Evolutionary conservation across 2,797 vertebrate species (phyloP).

Genomic region (Myotis myotis): DNA sequence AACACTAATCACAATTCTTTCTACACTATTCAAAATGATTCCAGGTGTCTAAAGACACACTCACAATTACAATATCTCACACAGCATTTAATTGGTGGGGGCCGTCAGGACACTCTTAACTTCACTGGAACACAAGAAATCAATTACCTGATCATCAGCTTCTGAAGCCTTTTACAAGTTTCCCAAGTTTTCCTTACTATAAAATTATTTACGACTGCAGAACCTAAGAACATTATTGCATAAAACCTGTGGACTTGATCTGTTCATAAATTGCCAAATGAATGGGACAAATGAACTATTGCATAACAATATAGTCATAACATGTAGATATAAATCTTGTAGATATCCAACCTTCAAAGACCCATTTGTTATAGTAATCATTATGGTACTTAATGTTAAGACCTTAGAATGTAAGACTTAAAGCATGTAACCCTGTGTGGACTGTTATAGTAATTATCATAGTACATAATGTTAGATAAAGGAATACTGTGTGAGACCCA

Average conservation of each 20-base stretch:
- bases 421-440: no score
- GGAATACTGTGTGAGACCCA: no score
- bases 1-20: conserved; percentile 8
- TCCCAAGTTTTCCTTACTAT: background rate
- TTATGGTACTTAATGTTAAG: no score
- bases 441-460: no score
- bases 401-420: no score
- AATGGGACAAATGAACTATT: background rate
- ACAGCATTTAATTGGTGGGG: background rate
- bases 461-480: no score
- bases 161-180: background rate
- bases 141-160: background rate
- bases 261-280: background rate
- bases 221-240: background rate
- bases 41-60: background rate
- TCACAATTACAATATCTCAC: background rate
- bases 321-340: background rate
- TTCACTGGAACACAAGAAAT: background rate
- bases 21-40: background rate
- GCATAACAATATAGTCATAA: background rate
- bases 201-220: background rate
- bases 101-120: background rate
- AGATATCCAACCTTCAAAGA: background rate
- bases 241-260: background rate
- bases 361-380: background rate